A percentile compares a stretch with the other conserved stretches of the same genome.
phyloP scores from a whole-genome alignment of 1,140 invertebrate species.

The Drepana arcuata region DNA sequence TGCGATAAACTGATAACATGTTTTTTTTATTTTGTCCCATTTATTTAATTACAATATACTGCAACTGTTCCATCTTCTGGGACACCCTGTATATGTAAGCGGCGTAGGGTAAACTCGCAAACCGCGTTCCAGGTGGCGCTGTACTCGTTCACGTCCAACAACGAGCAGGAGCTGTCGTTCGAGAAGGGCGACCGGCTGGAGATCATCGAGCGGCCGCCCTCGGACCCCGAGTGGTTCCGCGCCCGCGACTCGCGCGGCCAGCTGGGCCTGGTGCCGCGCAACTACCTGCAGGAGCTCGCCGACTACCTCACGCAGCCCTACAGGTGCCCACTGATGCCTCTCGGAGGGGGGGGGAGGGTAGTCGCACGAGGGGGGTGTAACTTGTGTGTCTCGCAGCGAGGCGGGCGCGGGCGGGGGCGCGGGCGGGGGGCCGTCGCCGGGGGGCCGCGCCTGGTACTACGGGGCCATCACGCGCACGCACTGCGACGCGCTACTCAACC shows the following conservation, averaged over 20 bases:
- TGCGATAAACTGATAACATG: too few relatives aligned
- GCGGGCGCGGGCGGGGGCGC: slow-evolving; percentile 17
- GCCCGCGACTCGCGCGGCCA: slow-evolving; percentile 93
- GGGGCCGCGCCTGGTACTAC: slow-evolving; percentile 96
- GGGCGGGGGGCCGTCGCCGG: slow-evolving; percentile 25
- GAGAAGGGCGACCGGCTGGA: slow-evolving; percentile 96
- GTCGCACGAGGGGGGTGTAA: slow-evolving; percentile 64
- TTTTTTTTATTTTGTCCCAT: too few relatives aligned
- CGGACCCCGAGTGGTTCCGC: slow-evolving; percentile 99
- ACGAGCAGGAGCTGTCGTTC: slow-evolving; percentile 97
- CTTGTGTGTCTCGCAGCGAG: slow-evolving; percentile 4
- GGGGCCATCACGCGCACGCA: slow-evolving; percentile 94
- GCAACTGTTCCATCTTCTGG: too few relatives aligned
- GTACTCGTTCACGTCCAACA: slow-evolving; percentile 95
- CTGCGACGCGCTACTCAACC: slow-evolving; percentile 94
- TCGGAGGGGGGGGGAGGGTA: too few relatives aligned
- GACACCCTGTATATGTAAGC: too few relatives aligned
- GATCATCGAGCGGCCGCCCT: slow-evolving; percentile 93
- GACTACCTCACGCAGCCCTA: slow-evolving; percentile 90
- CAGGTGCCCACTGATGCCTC: slow-evolving; percentile 49
- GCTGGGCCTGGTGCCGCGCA: slow-evolving; percentile 94
- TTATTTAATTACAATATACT: too few relatives aligned
- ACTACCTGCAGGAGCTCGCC: slow-evolving; percentile 94
- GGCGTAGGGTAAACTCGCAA: not conserved
- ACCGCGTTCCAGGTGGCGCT: slow-evolving; percentile 77